Evolutionary conservation across 2,113 vertebrate species (phyloP).

Genomic region (Ptyas mucosa): DNA sequence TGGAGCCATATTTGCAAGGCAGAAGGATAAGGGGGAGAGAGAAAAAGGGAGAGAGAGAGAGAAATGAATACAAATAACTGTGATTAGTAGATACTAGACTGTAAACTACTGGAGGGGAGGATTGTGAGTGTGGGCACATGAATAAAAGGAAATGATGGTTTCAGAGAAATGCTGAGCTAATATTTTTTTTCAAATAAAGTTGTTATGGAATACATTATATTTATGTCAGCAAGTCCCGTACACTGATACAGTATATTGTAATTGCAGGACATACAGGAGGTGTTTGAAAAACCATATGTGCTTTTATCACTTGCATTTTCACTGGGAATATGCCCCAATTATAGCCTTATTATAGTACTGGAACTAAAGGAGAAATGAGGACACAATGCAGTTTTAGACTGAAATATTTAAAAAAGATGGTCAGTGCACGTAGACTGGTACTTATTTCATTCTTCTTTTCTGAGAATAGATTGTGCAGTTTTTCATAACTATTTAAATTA

Average conservation of each 20-base stretch:
- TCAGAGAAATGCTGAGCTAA: background rate
- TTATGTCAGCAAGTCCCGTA: background rate
- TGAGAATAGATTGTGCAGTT: background rate
- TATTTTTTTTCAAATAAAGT: background rate
- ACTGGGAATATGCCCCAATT: background rate
- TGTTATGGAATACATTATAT: background rate
- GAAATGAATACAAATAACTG: background rate
- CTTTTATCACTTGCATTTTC: background rate
- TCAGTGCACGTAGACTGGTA: background rate
- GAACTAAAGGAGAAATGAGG: background rate
- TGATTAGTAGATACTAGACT: background rate
- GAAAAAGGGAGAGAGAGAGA: background rate
- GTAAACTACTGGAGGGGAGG: background rate
- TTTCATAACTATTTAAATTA: background rate
- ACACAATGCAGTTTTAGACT: background rate
- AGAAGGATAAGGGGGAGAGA: background rate
- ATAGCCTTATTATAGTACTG: background rate
- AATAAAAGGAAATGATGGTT: background rate
- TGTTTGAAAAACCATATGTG: background rate
- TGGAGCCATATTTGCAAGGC: background rate
- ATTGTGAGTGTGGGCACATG: background rate
- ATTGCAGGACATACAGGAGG: background rate
- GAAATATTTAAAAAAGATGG: background rate
- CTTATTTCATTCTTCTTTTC: background rate
- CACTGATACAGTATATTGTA: background rate